Conservation (phyloP, 2,888 invertebrate genomes). For the Ophion costatus region DNA sequence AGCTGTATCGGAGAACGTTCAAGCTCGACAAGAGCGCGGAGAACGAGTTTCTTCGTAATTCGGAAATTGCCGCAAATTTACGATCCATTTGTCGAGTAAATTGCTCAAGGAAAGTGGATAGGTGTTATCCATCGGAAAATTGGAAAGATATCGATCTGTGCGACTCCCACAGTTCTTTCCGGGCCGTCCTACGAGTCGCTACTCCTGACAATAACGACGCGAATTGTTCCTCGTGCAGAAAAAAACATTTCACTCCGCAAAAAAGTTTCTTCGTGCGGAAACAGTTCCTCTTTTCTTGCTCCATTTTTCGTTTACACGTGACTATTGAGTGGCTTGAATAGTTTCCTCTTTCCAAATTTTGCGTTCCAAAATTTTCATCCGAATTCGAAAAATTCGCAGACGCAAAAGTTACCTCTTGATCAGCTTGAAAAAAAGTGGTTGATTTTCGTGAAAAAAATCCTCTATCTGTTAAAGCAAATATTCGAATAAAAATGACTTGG, state of each 20-base stretch:
- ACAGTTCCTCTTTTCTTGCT: no score
- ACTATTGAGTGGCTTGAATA: no score
- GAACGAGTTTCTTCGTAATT: background rate
- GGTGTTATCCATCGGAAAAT: conserved; percentile 30
- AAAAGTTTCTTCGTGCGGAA: no score
- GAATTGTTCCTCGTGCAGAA: background rate
- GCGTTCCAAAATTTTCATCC: no score
- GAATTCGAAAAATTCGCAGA: no score
- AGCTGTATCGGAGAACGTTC: background rate
- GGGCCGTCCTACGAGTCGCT: conserved; percentile 10
- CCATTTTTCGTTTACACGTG: no score
- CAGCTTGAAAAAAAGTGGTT: no score
- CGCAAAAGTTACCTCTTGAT: no score
- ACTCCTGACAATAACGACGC: background rate
- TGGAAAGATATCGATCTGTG: conserved; percentile 44
- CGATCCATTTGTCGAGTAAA: background rate
- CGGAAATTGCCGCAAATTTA: conserved; percentile 40
- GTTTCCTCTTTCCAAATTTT: no score
- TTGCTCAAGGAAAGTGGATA: background rate
- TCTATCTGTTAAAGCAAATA: no score
- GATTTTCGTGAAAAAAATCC: no score
- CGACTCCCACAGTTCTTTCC: conserved; percentile 28
- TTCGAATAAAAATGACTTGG: no score
- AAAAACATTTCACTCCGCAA: background rate
- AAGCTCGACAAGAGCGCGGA: background rate